phyloP scores from a whole-genome alignment of 1,140 invertebrate genomes.

The Nasonia giraulti region DNA sequence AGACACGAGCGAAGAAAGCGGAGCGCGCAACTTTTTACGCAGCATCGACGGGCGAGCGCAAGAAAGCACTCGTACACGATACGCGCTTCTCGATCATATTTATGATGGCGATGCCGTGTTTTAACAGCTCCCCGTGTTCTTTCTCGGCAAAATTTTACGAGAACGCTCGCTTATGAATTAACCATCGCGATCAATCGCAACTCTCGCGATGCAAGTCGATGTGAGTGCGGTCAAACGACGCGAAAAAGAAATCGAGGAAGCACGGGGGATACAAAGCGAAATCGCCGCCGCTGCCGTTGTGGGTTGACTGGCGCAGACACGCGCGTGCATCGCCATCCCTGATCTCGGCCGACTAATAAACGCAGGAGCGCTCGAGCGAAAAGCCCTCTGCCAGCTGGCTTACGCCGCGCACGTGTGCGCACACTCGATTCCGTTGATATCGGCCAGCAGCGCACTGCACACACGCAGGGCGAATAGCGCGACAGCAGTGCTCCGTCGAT shows the following conservation, averaged over 20 bases:
- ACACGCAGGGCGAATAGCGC: conserved; percentile 9
- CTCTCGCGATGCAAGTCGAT: conserved; percentile 6
- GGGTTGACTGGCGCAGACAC: not conserved
- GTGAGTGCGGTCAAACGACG: not conserved
- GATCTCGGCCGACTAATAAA: conserved; percentile 9
- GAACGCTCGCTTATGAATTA: conserved; percentile 25
- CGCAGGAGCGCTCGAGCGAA: conserved; percentile 38
- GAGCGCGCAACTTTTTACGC: conserved; percentile 27
- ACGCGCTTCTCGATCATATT: conserved; percentile 30
- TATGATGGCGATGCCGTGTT: conserved; percentile 43
- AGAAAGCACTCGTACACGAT: not conserved
- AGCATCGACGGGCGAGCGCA: not conserved
- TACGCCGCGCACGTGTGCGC: conserved; percentile 50
- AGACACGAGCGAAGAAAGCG: conserved; percentile 34
- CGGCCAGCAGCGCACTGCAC: not conserved
- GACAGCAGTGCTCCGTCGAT: not conserved
- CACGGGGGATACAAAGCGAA: conserved; percentile 2
- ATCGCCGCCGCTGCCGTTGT: not conserved
- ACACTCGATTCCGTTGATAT: conserved; percentile 31
- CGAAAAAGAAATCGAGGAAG: not conserved
- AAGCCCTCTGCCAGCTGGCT: conserved; percentile 63
- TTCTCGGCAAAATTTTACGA: conserved; percentile 4
- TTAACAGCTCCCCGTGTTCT: conserved; percentile 27
- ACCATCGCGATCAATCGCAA: conserved; percentile 40
- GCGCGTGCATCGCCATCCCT: not conserved